phyloP scores from a whole-genome alignment of 1,140 invertebrate genomes.

The Delia radicum region DNA sequence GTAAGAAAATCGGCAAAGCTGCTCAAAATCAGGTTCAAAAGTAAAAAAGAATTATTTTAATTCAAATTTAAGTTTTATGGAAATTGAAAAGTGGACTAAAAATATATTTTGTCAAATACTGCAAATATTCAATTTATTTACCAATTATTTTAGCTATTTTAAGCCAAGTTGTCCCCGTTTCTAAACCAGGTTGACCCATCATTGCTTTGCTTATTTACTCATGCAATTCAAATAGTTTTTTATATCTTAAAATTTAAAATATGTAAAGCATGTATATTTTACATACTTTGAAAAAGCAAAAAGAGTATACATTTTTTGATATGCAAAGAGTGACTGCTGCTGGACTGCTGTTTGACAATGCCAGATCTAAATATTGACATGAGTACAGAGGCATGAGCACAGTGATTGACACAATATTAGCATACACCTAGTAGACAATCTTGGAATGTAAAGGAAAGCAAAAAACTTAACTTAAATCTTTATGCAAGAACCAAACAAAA shows the following conservation, averaged over 20 bases:
- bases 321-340: constrained; percentile 17
- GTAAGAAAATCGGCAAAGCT: no score
- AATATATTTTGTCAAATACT: no score
- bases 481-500: neutral
- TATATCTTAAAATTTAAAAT: neutral
- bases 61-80: no score
- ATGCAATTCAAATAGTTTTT: neutral
- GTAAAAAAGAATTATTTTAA: no score
- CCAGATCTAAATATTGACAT: constrained; percentile 17
- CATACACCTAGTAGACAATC: constrained; percentile 19
- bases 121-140: no score
- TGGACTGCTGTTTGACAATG: constrained; percentile 14
- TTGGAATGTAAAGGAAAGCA: neutral
- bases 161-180: neutral
- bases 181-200: neutral
- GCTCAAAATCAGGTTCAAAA: no score
- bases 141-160: no score
- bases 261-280: neutral
- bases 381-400: neutral
- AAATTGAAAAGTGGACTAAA: no score
- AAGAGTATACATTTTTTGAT: neutral
- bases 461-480: neutral
- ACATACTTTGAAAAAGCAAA: neutral
- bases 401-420: constrained; percentile 24
- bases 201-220: neutral